Evolutionary conservation across 2,797 vertebrate species (phyloP).

Genomic region (Todus mexicanus): DNA sequence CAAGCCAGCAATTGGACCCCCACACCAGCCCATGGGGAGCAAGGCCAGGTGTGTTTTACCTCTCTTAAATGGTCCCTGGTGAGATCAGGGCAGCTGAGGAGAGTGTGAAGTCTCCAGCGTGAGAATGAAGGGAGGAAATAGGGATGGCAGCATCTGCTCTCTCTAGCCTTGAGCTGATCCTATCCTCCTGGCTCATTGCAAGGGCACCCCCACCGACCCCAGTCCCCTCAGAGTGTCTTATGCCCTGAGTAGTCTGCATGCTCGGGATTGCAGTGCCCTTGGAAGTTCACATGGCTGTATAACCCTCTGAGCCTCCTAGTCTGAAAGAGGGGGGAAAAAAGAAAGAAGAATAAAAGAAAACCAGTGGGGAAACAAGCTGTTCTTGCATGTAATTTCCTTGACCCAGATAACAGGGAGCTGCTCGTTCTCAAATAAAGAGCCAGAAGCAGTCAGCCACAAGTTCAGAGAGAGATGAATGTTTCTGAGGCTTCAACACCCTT

Average conservation of each 20-base stretch:
- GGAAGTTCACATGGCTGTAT: neutral
- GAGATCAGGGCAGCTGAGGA: neutral
- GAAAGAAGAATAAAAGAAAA: too few species aligned
- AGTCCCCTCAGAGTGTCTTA: neutral
- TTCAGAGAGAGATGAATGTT: neutral
- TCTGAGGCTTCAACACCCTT: neutral
- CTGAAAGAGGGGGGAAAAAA: neutral
- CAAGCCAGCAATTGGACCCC: neutral
- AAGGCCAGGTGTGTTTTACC: neutral
- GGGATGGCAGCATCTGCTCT: neutral
- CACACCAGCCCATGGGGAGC: neutral
- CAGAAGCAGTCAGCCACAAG: neutral
- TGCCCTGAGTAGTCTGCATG: accelerated
- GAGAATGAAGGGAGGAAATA: neutral
- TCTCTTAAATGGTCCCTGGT: neutral
- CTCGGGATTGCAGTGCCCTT: neutral
- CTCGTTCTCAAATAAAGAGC: neutral
- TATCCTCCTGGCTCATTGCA: neutral
- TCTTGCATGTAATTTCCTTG: neutral
- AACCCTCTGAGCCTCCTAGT: neutral
- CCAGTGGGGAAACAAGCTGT: neutral
- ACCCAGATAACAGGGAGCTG: neutral
- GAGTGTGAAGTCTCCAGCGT: neutral
- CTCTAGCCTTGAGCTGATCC: neutral
- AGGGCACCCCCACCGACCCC: neutral